These are phyloP conservation scores for Catagonus wagneri DNA, from an alignment of 2,113 vertebrate genomes.

Conservation along the genomic window DNA sequence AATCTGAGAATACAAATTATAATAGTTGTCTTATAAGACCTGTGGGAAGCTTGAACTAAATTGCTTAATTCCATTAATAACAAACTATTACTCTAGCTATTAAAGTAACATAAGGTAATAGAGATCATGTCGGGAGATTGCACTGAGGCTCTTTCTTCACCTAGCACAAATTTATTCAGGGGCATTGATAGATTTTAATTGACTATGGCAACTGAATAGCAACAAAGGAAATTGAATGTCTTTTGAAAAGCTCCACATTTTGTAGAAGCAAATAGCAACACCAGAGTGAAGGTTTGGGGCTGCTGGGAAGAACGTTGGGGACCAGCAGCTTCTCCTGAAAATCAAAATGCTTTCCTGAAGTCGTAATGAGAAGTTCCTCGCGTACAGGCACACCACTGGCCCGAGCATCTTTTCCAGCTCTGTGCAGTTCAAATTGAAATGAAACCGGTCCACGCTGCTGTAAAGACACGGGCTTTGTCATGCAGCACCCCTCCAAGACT, in stretches of 20 bases:
- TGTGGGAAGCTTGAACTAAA: constrained; percentile 80
- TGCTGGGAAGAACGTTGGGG: not conserved
- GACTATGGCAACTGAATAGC: constrained; percentile 82
- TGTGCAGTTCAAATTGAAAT: not conserved
- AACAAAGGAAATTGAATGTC: constrained; percentile 79
- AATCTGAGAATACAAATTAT: constrained; percentile 84
- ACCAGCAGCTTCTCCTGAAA: not conserved
- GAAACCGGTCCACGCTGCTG: not conserved
- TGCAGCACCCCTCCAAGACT: not conserved
- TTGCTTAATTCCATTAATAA: constrained; percentile 85
- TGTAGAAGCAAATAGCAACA: constrained; percentile 75
- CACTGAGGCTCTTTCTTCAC: constrained; percentile 76
- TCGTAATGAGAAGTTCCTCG: not conserved
- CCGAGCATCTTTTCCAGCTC: not conserved
- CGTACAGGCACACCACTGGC: not conserved
- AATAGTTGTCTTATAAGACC: constrained; percentile 83
- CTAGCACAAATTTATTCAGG: constrained; percentile 79
- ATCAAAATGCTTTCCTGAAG: not conserved
- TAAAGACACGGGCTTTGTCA: not conserved
- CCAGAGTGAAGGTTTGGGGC: constrained; percentile 27
- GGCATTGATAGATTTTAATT: constrained; percentile 84
- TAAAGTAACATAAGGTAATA: constrained; percentile 82
- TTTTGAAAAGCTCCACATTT: constrained; percentile 78
- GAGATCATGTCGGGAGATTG: constrained; percentile 82
- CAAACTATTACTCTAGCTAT: constrained; percentile 84